A percentile compares a stretch with the other conserved stretches of the same genome.
These are phyloP conservation scores for Bovichtus diacanthus DNA, from an alignment of 2,797 vertebrate species.

Conservation along the genomic window DNA sequence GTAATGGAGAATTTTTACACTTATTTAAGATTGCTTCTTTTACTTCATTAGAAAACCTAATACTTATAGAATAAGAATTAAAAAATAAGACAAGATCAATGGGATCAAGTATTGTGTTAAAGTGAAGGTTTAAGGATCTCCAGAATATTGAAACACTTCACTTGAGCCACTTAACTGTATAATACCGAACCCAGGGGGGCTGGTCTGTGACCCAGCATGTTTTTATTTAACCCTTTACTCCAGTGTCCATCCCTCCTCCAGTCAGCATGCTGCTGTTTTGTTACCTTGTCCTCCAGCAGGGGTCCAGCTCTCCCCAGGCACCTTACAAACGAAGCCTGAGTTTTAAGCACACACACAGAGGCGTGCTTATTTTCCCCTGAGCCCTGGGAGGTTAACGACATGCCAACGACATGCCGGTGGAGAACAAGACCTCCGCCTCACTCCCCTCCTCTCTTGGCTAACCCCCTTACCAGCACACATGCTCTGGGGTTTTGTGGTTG, in stretches of 20 bases:
- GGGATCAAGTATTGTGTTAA: not conserved
- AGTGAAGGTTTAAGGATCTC: slow-evolving; percentile 15
- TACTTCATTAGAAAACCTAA: not conserved
- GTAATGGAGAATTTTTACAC: not conserved
- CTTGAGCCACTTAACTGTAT: slow-evolving; percentile 56
- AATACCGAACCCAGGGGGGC: slow-evolving; percentile 75
- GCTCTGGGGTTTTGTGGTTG: slow-evolving; percentile 30
- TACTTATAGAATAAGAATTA: too few relatives aligned
- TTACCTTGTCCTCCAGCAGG: slow-evolving; percentile 81
- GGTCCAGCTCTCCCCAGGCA: slow-evolving; percentile 79
- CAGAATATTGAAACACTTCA: slow-evolving; percentile 50
- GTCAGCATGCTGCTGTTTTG: slow-evolving; percentile 81
- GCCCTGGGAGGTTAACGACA: slow-evolving; percentile 87
- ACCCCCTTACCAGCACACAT: slow-evolving; percentile 31
- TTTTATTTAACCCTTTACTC: slow-evolving; percentile 73
- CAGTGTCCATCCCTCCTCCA: slow-evolving; percentile 70
- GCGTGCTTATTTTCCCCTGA: slow-evolving; percentile 72
- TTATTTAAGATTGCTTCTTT: not conserved
- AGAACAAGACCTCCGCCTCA: slow-evolving; percentile 76
- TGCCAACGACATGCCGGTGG: slow-evolving; percentile 81
- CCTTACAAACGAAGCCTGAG: slow-evolving; percentile 82
- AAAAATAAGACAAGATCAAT: not conserved
- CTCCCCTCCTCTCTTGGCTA: slow-evolving; percentile 41
- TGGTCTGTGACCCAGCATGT: slow-evolving; percentile 75
- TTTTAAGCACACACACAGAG: slow-evolving; percentile 79